A percentile compares a stretch with the other conserved stretches of the same genome.
phyloP scores from a whole-genome alignment of 2,797 vertebrate species.

The Galago senegalensis region DNA sequence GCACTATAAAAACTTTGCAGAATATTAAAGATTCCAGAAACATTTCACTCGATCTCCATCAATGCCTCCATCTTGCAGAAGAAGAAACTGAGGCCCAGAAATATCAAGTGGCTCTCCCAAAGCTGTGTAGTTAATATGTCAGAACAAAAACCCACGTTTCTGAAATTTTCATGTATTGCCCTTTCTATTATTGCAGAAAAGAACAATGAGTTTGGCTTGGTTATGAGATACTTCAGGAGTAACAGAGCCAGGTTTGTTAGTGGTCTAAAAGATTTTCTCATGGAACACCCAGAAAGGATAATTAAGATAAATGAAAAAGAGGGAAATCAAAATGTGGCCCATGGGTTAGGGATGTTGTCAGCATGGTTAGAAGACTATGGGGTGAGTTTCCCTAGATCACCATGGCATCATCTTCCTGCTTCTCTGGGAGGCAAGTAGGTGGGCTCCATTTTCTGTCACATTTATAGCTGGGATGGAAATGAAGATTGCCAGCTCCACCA shows the following conservation, averaged over 20 bases:
- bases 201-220: neutral
- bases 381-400: neutral
- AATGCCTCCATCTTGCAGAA: slow-evolving; percentile 36
- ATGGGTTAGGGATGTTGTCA: neutral
- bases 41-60: neutral
- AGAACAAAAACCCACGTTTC: slow-evolving; percentile 3
- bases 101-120: neutral
- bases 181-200: neutral
- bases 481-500: neutral
- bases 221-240: neutral
- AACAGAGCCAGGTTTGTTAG: neutral
- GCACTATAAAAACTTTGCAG: neutral
- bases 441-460: neutral
- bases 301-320: slow-evolving; percentile 2
- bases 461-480: neutral
- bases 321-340: neutral
- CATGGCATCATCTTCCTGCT: neutral
- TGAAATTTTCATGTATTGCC: neutral
- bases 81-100: slow-evolving; percentile 68
- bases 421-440: neutral
- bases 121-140: neutral
- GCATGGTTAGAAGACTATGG: neutral
- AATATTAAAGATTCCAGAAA: slow-evolving; percentile 32
- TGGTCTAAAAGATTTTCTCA: neutral
- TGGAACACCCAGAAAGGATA: neutral